phyloP scores from a whole-genome alignment of 1,140 invertebrate genomes.

The Euura saliciscinereae region DNA sequence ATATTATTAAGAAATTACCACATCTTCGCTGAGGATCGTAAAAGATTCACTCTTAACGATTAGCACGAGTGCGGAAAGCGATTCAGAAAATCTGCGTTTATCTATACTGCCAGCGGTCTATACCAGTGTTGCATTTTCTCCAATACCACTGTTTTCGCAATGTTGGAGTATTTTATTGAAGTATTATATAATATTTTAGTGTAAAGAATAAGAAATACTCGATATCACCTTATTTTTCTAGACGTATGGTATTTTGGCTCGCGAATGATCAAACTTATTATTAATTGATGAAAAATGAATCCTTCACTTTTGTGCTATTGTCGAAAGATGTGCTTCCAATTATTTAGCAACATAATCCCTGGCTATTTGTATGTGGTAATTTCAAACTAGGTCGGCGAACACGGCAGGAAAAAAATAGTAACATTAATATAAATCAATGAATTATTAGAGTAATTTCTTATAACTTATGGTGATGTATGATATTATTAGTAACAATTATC shows the following conservation, averaged over 20 bases:
- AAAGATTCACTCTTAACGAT: neutral
- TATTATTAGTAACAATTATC: neutral
- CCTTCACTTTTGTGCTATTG: no score
- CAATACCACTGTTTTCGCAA: neutral
- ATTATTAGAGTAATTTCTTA: neutral
- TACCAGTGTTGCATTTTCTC: neutral
- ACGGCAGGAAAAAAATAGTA: neutral
- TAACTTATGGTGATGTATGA: neutral
- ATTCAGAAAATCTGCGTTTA: neutral
- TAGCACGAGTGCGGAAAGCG: neutral
- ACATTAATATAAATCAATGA: neutral
- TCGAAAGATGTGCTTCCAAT: no score
- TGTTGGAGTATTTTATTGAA: neutral
- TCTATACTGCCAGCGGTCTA: neutral
- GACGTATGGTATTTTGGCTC: no score
- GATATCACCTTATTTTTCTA: neutral
- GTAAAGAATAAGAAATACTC: neutral
- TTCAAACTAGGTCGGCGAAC: neutral
- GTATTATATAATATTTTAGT: no score
- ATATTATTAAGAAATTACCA: neutral
- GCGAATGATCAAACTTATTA: no score
- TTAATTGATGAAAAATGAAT: no score
- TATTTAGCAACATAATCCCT: no score
- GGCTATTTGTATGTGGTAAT: neutral
- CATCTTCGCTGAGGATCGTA: neutral